Evolutionary conservation across 92 coral and sea anemone species (phyloP), one percentile per base, ranked within the genome.

Genomic region (Virgularia gustaviana): DNA sequence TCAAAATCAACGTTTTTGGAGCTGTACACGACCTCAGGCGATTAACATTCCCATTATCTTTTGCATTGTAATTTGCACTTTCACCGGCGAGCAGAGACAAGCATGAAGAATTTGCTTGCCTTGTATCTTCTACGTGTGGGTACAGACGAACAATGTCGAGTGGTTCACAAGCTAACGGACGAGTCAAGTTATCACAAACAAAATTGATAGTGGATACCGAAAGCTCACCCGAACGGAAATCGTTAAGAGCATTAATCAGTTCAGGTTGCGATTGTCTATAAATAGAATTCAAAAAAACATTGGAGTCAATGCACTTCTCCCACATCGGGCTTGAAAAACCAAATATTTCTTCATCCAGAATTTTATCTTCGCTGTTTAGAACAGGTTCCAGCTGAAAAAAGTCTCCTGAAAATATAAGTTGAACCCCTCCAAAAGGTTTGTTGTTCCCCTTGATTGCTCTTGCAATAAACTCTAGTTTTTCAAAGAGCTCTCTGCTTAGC

Each of bases 341-440:
- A 44, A 61, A 73, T 18, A 43, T 57, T 0, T 66, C 76, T 43
- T 54, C 70, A 15, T 63, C 81, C 3, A 24, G 34, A 29, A 73
- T 16, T 34, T 42, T 12, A 56, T 27, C 16, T 27, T 9, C 32
- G 35, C 13, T 56, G 32, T 18, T 0, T 13, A 55, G 27, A 56
- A 56, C 62, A 19, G 62, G 62, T 56, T 56, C 62, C 62, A 56
- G 62, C 16, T 56, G 62, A 4, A 56, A 73, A 44, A 73, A 81
- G 44, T 81, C 71, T 0, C 85, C 85, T 0, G 70, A 49, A 25
- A 81, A 43, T 22, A 73, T 36, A 19, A 81, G 39, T 62, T 74
- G 80, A 11, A 81, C 75, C 1, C 81, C 80, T 16, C 85, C 85
- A 31, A 81, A 81, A 24, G 76, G 77, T 34, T 36, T 32, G 12